Conservation (phyloP, 1,140 invertebrate genomes). For the Chionoecetes opilio region DNA sequence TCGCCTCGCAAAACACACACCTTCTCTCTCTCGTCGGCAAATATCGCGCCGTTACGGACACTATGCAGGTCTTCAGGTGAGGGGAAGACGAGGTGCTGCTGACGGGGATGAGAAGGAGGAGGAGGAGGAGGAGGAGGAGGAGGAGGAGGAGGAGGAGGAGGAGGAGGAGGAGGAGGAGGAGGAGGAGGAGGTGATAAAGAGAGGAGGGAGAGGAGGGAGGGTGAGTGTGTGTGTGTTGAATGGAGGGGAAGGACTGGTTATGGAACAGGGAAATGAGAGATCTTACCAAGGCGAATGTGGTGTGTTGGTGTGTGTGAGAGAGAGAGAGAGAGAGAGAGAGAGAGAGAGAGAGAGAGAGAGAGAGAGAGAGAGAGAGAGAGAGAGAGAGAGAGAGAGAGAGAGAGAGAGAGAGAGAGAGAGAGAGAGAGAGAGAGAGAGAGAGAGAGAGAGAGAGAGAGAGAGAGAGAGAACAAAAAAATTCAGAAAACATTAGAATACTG, state of each 20-base stretch:
- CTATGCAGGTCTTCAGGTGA: conserved; percentile 40
- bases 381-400: not conserved
- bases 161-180: not conserved
- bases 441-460: not conserved
- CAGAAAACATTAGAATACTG: not conserved
- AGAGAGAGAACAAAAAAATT: not conserved
- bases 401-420: no score
- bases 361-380: conserved; percentile 46
- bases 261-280: not conserved
- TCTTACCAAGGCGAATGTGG: not conserved
- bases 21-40: not conserved
- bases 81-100: no score
- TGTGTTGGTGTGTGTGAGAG: not conserved
- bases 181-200: no score
- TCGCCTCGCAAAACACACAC: conserved; percentile 8
- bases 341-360: conserved; percentile 46
- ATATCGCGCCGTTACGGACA: not conserved
- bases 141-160: not conserved
- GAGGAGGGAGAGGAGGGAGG: no score
- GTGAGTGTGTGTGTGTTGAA: no score
- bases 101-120: not conserved
- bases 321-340: conserved; percentile 42
- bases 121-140: not conserved
- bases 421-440: no score
- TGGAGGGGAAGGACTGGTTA: not conserved